Evolutionary conservation across 2,888 invertebrate species (phyloP), one percentile per base, ranked within the genome.

Genomic region (Oegoconia quadripuncta): DNA sequence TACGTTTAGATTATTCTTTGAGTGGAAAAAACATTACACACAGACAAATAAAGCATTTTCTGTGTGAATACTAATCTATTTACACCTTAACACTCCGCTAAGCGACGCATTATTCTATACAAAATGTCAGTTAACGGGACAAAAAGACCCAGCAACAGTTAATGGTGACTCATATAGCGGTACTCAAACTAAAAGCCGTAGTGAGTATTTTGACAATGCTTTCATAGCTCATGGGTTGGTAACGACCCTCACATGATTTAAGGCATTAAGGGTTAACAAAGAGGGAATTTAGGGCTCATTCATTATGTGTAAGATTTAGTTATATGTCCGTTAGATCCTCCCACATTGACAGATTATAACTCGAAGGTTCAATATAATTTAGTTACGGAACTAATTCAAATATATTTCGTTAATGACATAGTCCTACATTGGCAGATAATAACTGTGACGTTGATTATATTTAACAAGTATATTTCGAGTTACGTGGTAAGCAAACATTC

Each of bases 151-250:
- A 45, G 49, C 65, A 59, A 60, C 55, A 55, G 53, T 68, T 73
- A 74, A 75, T 74, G 64, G 57, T 52, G 42, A 46, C 55, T 56
- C 64, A 59, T 70, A 68, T 61, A 59, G 53, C 52, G 61, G 65
- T 64, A 51, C 65, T 73, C 66, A 59, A 58, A 59, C 58, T 61
- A 61, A 62, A 62, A 64, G 64, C 61, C 47, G 55, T 66, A 64
- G 64, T 62, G 49, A 26, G 15, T 33, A 33, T 33, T 33, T 22
- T 34, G 25, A 57, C 51, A 52, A 42, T 42, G 41, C 42, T 14
- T 44, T 48, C 52, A 40, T 49, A 46, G 46, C 38, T 51, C 48
- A 33, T 50, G 37, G 46, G 50, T 46, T 18, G 30, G 11, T 8
- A 15, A 15, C 29, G 14, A 37, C 39, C 37, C 40, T 25, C 34